Conservation (phyloP, 2,797 vertebrate genomes). For the Macropodus opercularis region DNA sequence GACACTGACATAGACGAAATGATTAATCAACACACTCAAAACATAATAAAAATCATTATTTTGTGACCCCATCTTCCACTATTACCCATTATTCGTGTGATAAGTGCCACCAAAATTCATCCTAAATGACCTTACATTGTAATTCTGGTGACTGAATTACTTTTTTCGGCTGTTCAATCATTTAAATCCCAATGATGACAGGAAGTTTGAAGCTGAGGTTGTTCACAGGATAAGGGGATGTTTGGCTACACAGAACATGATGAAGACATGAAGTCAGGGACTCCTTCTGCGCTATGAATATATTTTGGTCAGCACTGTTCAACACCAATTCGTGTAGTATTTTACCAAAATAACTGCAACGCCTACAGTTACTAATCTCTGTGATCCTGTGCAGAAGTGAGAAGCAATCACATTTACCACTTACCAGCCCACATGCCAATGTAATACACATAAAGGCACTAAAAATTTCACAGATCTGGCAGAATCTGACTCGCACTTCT, state of each 20-base stretch:
- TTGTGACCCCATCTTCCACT: constrained; percentile 2
- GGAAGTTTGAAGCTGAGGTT: not conserved
- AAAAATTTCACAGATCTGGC: constrained; percentile 8
- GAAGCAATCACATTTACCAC: constrained; percentile 58
- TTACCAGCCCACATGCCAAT: constrained; percentile 38
- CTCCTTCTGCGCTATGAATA: constrained; percentile 24
- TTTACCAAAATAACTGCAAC: constrained; percentile 55
- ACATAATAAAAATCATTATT: not conserved
- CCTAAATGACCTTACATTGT: constrained; percentile 1
- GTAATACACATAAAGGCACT: constrained; percentile 32
- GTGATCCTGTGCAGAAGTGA: constrained; percentile 48
- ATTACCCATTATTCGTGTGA: constrained; percentile 1
- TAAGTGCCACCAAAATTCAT: constrained; percentile 16
- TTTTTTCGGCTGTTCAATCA: constrained; percentile 8
- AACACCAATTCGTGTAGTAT: constrained; percentile 45
- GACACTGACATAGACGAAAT: not conserved
- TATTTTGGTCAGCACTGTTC: constrained; percentile 21
- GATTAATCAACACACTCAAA: constrained; percentile 4
- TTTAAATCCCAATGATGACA: not conserved
- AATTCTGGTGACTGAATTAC: constrained; percentile 1
- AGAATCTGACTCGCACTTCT: constrained; percentile 1
- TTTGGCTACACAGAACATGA: not conserved
- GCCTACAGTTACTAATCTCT: constrained; percentile 55
- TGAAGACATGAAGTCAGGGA: constrained; percentile 13
- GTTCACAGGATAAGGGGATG: constrained; percentile 1